Conservation (phyloP, 2,888 invertebrate genomes). For the Epinotia brunnichana region DNA sequence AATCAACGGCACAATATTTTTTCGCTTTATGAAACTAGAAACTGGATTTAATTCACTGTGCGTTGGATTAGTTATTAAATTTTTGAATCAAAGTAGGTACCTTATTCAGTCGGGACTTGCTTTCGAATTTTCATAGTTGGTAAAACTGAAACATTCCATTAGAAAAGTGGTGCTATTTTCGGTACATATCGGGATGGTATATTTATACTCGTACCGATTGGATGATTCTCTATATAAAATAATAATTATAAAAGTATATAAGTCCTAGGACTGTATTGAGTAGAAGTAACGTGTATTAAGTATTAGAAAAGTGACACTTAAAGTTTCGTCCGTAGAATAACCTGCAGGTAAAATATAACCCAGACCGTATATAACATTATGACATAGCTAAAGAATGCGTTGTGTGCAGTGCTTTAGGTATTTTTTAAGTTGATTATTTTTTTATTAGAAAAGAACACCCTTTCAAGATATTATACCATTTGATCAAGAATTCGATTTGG, state of each 20-base stretch:
- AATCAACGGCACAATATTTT: constrained; percentile 36
- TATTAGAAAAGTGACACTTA: not conserved
- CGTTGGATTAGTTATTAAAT: constrained; percentile 29
- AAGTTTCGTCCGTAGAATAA: constrained; percentile 1
- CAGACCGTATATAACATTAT: not conserved
- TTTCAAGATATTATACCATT: too few species aligned
- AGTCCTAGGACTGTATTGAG: too few species aligned
- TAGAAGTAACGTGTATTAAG: constrained; percentile 4
- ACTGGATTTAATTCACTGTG: constrained; percentile 29
- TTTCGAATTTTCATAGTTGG: not conserved
- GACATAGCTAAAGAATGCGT: not conserved
- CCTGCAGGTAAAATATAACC: not conserved
- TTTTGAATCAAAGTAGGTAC: constrained; percentile 23
- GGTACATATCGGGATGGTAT: not conserved
- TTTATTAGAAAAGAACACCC: not conserved
- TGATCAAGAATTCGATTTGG: too few species aligned
- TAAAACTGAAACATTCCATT: not conserved
- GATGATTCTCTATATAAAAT: not conserved
- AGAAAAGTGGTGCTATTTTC: not conserved
- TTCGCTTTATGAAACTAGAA: constrained; percentile 32
- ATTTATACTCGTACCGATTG: not conserved
- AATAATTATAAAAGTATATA: not conserved
- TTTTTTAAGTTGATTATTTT: not conserved
- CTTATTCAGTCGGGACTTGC: not conserved
- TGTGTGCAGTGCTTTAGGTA: not conserved